A percentile compares a stretch with the other conserved stretches of the same genome.
These are phyloP conservation scores for Loripinus fragilis DNA, from an alignment of 2,888 invertebrate species.

Conservation along the genomic window DNA sequence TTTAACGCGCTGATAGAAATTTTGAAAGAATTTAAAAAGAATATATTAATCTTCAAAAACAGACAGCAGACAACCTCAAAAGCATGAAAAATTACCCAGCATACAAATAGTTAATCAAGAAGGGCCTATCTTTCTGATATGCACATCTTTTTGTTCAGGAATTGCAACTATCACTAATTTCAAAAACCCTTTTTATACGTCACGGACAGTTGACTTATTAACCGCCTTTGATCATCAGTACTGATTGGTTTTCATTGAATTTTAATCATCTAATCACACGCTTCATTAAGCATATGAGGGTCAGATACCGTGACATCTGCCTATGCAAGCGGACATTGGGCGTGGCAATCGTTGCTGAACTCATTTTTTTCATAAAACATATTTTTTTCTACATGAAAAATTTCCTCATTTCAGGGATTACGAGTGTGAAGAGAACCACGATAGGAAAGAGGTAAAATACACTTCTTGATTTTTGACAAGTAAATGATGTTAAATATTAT, in stretches of 20 bases:
- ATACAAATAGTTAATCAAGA: too few species aligned
- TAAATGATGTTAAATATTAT: too few species aligned
- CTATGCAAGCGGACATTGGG: neutral
- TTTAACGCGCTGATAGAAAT: too few species aligned
- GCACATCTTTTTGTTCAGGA: too few species aligned
- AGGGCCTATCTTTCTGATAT: neutral
- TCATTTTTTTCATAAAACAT: neutral
- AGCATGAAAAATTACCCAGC: too few species aligned
- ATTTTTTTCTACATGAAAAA: neutral
- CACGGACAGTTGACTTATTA: too few species aligned
- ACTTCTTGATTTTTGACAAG: too few species aligned
- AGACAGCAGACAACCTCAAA: neutral
- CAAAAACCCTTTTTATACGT: neutral
- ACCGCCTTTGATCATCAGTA: neutral
- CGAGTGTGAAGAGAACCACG: neutral
- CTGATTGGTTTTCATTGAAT: neutral
- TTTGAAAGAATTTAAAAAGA: too few species aligned
- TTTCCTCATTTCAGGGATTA: neutral
- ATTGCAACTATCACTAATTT: neutral
- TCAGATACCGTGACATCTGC: neutral
- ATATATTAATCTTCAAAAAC: too few species aligned
- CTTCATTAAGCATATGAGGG: neutral
- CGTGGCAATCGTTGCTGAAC: neutral
- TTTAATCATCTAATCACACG: neutral
- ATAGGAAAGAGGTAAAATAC: neutral